Percentiles rank a stretch among this genome's conserved stretches.
phyloP scores from a whole-genome alignment of 2,888 invertebrate species.

The Sussaba pulchella region DNA sequence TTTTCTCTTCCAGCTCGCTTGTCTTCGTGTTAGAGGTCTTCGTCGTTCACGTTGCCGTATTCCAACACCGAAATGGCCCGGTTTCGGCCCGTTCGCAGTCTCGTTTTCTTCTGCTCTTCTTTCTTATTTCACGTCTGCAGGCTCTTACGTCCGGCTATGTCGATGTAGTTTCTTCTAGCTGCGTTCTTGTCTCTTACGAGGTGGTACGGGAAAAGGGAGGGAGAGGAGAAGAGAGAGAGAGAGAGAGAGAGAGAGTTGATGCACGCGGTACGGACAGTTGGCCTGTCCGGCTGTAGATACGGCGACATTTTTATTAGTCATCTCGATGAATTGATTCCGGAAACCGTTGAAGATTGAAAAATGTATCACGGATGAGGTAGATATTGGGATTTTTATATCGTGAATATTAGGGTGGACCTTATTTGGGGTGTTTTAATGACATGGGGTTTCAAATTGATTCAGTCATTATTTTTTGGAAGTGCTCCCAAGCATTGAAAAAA shows the following conservation, averaged over 20 bases:
- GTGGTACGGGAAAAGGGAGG: neutral
- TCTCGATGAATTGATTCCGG: slow-evolving; percentile 72
- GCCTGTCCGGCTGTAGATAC: slow-evolving; percentile 60
- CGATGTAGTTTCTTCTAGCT: slow-evolving; percentile 12
- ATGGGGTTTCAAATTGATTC: too few relatives aligned
- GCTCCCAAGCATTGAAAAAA: too few relatives aligned
- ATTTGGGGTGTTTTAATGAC: too few relatives aligned
- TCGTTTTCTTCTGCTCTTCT: slow-evolving; percentile 53
- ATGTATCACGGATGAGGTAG: neutral
- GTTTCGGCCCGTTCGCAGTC: slow-evolving; percentile 42
- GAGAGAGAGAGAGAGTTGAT: neutral
- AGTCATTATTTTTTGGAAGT: too few relatives aligned
- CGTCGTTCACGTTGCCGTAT: slow-evolving; percentile 12
- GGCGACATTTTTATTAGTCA: slow-evolving; percentile 75
- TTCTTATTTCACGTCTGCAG: slow-evolving; percentile 14
- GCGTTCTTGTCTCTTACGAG: slow-evolving; percentile 35
- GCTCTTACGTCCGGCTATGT: neutral
- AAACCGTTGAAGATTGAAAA: slow-evolving; percentile 67
- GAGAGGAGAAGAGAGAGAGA: too few relatives aligned
- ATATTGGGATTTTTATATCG: too few relatives aligned
- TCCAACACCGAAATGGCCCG: slow-evolving; percentile 6
- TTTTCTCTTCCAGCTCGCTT: slow-evolving; percentile 60
- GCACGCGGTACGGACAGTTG: neutral
- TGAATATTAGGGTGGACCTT: too few relatives aligned
- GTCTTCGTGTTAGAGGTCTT: slow-evolving; percentile 6